Conservation (phyloP, 2,797 vertebrate species). For the Chaetophractus vellerosus region DNA sequence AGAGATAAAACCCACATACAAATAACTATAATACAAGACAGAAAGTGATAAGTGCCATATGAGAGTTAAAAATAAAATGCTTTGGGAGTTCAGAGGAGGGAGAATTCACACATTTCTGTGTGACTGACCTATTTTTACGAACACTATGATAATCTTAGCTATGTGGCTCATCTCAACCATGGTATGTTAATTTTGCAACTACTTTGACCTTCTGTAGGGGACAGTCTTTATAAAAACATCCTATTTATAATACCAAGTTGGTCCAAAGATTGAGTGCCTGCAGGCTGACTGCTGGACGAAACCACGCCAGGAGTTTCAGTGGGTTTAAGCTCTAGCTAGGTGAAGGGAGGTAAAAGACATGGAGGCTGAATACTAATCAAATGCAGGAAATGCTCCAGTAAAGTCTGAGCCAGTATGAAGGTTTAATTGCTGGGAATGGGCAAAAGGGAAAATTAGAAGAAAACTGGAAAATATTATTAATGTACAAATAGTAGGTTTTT, state of each 20-base stretch:
- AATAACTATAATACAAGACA: conserved; percentile 70
- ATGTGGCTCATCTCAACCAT: conserved; percentile 46
- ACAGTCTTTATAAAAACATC: conserved; percentile 33
- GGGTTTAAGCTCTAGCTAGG: neutral
- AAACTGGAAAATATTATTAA: neutral
- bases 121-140: conserved; percentile 83
- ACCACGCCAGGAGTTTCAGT: neutral
- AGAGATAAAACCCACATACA: conserved; percentile 25
- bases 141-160: conserved; percentile 79
- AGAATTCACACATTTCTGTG: conserved; percentile 79
- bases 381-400: neutral
- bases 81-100: conserved; percentile 73
- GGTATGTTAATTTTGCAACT: conserved; percentile 67
- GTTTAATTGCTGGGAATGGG: neutral
- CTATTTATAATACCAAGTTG: conserved; percentile 44
- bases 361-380: neutral
- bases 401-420: neutral
- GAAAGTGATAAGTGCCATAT: conserved; percentile 67
- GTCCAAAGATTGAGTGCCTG: neutral
- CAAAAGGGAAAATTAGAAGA: neutral
- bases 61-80: conserved; percentile 83
- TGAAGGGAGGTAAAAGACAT: neutral
- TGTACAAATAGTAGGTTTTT: neutral
- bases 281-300: neutral
- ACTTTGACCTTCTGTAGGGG: conserved; percentile 67